Base-by-base conservation (phyloP, 2,113 vertebrate genomes). In the Lontra canadensis region DNA sequence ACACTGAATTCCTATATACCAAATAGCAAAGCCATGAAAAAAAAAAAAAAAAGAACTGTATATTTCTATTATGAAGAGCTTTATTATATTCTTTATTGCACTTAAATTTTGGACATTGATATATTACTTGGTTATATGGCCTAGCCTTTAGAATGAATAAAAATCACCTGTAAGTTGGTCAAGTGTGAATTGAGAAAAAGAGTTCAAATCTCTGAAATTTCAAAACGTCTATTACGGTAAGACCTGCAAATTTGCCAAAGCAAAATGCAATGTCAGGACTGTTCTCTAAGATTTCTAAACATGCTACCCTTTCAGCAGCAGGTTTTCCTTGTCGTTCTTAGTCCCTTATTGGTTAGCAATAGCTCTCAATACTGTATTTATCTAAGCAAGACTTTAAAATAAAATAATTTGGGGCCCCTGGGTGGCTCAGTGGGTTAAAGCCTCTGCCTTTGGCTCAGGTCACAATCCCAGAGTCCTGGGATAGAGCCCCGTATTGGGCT, bases 1-100 rank as follows among this genome's bases (percentile, higher is more conserved):
- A 91, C 76, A 55, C 36, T n/a, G 7, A 90, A 90, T 84, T 67
- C 69, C 80, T 67, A 57, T 20, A 88, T 2, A 91, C 4, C 34
- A 94, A 92, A 95, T 87, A 63, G 82, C 39, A 95, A 94, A 95
- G 57, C 52, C 59, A 92, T 82, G 15, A 63, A 59, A 73, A 69
- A 93, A 44, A 61, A 0, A n/a, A 0, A 88, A 9, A 44, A 61
- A 0, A 0, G 83, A 93, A 31, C 20, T 52, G 34, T 88, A n/a
- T 78, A 18, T 83, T 79, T 82, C 57, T 67, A 65, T 34, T 79
- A 87, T 21, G 31, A 90, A 94, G 39, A 78, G 9, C 73, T 86
- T 90, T 95, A 88, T 65, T 95, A 73, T 39, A 78, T 67, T 94
- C 44, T 79, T 65, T 42, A 95, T 59, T 47, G n/a, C 36, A 86